Evolutionary conservation across 1,140 invertebrate genomes (phyloP).

Genomic region (Meloidogyne exigua): DNA sequence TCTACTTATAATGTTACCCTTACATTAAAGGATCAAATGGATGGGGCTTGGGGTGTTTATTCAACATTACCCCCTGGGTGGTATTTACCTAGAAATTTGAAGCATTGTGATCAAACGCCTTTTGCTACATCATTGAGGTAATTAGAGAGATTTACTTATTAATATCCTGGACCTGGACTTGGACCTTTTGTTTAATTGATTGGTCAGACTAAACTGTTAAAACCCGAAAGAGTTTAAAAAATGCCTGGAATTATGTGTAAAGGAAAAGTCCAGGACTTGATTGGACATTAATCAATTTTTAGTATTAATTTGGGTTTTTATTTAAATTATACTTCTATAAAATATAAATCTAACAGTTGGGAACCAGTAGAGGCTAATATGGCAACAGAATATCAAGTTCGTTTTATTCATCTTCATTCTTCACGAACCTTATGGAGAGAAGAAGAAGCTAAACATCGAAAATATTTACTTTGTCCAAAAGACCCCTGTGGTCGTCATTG

Average conservation of each 20-base stretch:
- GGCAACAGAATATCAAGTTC: conserved; percentile 61
- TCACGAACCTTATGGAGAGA: conserved; percentile 53
- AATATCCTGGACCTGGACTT: too few relatives aligned
- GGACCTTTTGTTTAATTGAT: too few relatives aligned
- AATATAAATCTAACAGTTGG: background rate
- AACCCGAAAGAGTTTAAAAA: too few relatives aligned
- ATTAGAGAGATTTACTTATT: too few relatives aligned
- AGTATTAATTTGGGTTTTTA: too few relatives aligned
- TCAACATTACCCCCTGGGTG: conserved; percentile 63
- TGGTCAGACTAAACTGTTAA: too few relatives aligned
- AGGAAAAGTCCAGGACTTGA: too few relatives aligned
- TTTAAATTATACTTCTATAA: too few relatives aligned
- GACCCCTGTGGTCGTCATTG: conserved; percentile 57
- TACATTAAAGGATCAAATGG: conserved; percentile 57
- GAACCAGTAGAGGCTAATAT: conserved; percentile 58
- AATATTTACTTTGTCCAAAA: conserved; percentile 59
- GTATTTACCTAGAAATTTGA: conserved; percentile 61
- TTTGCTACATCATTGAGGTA: conserved; percentile 59
- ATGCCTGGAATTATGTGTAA: too few relatives aligned
- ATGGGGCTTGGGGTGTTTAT: conserved; percentile 61
- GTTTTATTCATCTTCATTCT: conserved; percentile 56
- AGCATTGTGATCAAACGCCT: conserved; percentile 58
- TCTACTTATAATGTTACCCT: conserved; percentile 64
- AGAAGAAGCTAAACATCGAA: conserved; percentile 38
- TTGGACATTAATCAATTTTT: too few relatives aligned